Evolutionary conservation across 2,797 vertebrate species (phyloP), one percentile per base, ranked within the genome.

Genomic region (Sebastes minor): DNA sequence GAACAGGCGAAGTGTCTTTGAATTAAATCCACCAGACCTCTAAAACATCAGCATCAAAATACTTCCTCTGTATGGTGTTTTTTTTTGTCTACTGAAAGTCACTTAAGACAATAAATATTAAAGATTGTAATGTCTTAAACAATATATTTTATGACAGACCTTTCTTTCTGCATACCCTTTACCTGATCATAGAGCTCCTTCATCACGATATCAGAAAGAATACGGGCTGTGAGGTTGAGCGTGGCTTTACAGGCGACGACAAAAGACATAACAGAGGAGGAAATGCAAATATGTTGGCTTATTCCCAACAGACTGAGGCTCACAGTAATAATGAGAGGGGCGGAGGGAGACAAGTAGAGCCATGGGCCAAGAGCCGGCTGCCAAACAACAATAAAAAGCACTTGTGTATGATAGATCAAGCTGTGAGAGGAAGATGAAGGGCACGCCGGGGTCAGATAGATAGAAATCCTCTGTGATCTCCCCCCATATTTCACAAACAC

Each of bases 391-490:
- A 87, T 87, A 90, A 85, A 88, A 89, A 71, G 81, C 86, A 87
- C 76, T 88, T 88, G 78, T 84, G 78, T 88, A 86, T 83, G 88
- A 92, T 88, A 82, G 82, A 91, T 92, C 86, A 90, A 90, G 83
- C 85, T 86, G 89, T 74, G 89, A 88, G 79, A 88, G 84, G 81
- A 89, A 88, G 85, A 91, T 82, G 86, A 92, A 91, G 92, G 92
- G 86, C 88, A 85, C 13, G 8, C 56, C 1, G 23, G 88, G 90
- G 92, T 93, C 92, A 93, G 84, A 87, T 59, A 83, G 76, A 88
- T 42, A 90, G 91, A 92, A 90, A 92, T 93, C 90, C 88, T 91
- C 86, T 83, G 81, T 93, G 92, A 92, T 92, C 90, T 83, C 64
- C 60, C 62, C 49, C 81, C 77, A 87, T 91, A 88, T 87, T 84